phyloP scores from a whole-genome alignment of 2,797 vertebrate species.

The Acanthornis magna region DNA sequence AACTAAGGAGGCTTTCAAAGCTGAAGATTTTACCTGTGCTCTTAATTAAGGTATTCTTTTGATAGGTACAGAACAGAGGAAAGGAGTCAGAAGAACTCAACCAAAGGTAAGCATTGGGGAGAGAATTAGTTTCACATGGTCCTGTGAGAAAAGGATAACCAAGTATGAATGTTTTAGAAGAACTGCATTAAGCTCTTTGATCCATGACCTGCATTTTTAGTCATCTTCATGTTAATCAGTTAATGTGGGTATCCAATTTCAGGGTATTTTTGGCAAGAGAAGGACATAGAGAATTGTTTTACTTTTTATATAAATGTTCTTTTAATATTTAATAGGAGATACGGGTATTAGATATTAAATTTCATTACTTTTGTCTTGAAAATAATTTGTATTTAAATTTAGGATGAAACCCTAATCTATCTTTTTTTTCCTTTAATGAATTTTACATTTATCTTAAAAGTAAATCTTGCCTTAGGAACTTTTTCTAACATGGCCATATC shows the following conservation, averaged over 20 bases:
- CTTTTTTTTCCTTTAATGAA: background rate
- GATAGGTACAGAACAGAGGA: background rate
- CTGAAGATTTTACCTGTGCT: background rate
- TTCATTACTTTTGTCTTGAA: slow-evolving; percentile 19
- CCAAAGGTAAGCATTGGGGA: background rate
- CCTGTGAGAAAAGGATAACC: background rate
- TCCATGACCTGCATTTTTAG: background rate
- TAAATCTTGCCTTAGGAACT: background rate
- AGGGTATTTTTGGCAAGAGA: background rate
- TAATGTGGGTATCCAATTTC: background rate
- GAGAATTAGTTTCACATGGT: background rate
- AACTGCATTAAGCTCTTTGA: background rate
- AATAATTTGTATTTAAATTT: slow-evolving; percentile 40
- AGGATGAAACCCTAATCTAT: background rate
- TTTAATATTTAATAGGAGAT: slow-evolving; percentile 40
- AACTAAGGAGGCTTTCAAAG: background rate
- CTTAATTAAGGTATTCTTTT: background rate
- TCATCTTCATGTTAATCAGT: background rate
- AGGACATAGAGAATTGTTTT: background rate
- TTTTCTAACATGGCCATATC: background rate
- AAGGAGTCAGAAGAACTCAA: background rate
- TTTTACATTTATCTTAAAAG: background rate
- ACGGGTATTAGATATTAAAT: background rate
- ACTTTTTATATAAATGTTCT: slow-evolving; percentile 17
- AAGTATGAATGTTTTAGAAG: background rate